A percentile compares a stretch with the other conserved stretches of the same genome.
These are phyloP conservation scores for Sebastes baramenuke DNA, from an alignment of 2,797 vertebrate genomes.

Conservation along the genomic window DNA sequence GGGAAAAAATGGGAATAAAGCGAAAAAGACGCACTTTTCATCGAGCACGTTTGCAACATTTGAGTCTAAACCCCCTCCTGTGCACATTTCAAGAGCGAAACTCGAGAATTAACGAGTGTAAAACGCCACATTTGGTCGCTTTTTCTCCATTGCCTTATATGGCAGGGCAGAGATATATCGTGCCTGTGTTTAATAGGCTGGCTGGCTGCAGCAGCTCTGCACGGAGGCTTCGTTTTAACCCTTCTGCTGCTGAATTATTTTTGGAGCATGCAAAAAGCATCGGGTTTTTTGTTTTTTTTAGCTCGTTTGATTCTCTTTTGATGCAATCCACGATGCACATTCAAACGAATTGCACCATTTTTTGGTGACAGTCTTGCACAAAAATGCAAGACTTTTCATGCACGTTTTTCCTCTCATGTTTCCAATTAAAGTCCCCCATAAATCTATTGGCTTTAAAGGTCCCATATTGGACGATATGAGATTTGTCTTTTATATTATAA, in stretches of 20 bases:
- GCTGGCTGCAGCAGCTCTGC: slow-evolving; percentile 79
- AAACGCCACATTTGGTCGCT: slow-evolving; percentile 60
- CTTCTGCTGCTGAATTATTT: slow-evolving; percentile 80
- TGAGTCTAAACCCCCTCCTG: not conserved
- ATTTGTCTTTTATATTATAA: too few species aligned
- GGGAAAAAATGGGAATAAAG: slow-evolving; percentile 43
- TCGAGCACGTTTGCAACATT: slow-evolving; percentile 10
- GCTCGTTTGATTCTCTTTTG: not conserved
- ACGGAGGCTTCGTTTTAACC: slow-evolving; percentile 79
- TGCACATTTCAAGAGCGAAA: slow-evolving; percentile 29
- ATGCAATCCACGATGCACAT: rapidly evolving
- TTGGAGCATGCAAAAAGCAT: slow-evolving; percentile 34
- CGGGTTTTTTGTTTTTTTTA: not conserved
- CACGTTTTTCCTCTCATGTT: slow-evolving; percentile 25
- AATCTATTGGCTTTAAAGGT: slow-evolving; percentile 40
- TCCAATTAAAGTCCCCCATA: slow-evolving; percentile 55
- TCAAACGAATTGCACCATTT: not conserved
- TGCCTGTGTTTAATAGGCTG: slow-evolving; percentile 81
- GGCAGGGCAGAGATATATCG: slow-evolving; percentile 82
- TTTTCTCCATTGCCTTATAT: slow-evolving; percentile 85
- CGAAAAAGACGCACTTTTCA: slow-evolving; percentile 39
- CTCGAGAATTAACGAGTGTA: slow-evolving; percentile 38
- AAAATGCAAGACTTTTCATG: not conserved
- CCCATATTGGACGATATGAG: too few species aligned
- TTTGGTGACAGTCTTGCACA: not conserved